Evolutionary conservation across 2,888 invertebrate species (phyloP), one percentile per base, ranked within the genome.

Genomic region (Aethes cnicana): DNA sequence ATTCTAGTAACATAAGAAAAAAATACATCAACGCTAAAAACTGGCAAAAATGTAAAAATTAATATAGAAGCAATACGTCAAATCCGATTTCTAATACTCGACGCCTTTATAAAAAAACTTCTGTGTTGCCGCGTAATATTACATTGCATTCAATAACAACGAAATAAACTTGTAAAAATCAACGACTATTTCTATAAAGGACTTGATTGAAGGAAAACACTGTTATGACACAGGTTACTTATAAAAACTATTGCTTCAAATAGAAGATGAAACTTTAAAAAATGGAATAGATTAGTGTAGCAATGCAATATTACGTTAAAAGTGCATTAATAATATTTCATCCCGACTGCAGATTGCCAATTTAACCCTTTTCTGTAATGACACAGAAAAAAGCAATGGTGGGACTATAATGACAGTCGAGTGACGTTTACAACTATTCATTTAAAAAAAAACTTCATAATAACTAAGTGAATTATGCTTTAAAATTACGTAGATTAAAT

Each of bases 81-180:
- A 4, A 6, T n/a, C n/a, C n/a, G n/a, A n/a, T 37, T 25, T n/a
- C 23, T 7, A 9, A 37, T 14, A 14, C 23, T 14, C 23, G 14
- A 8, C 33, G 26, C 18, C 20, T 35, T 49, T 7, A 8, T 28
- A 37, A 12, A 20, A 36, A 8, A n/a, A n/a, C n/a, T n/a, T n/a
- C 11, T 21, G 12, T 17, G 28, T 28, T 26, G 41, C 25, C 25
- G 21, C 42, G 21, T 43, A 28, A 36, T 35, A 35, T 30, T 42
- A 20, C 49, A 26, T 14, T 35, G 43, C 20, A n/a, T 14, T 20
- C 35, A 47, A 56, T 62, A 63, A 66, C 62, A 62, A 57, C 32
- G 39, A 12, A 33, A 66, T 66, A 68, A 64, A 68, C 59, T 68
- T 61, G 58, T 54, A 59, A 68, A 68, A 68, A 62, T 68, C 66